These are phyloP conservation scores for Podocnemis expansa DNA, from an alignment of 2,113 vertebrate species.

Conservation along the genomic window DNA sequence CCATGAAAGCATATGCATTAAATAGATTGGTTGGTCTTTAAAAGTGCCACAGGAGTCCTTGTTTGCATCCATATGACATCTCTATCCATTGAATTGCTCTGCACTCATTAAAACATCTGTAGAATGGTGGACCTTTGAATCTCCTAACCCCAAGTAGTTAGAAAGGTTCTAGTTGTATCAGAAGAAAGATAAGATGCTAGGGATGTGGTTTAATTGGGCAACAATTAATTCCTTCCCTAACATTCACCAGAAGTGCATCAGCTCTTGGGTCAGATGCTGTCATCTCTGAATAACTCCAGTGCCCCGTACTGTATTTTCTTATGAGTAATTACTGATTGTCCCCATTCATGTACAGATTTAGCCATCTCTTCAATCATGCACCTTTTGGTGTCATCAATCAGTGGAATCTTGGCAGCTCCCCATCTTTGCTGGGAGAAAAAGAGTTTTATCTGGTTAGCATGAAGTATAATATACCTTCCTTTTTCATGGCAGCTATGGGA, in stretches of 20 bases:
- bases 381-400: neutral
- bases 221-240: neutral
- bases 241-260: neutral
- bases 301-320: neutral
- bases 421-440: neutral
- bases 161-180: neutral
- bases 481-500: neutral
- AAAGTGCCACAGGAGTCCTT: too few relatives aligned
- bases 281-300: neutral
- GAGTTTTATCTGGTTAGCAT: neutral
- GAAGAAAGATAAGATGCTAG: neutral
- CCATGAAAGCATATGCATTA: too few relatives aligned
- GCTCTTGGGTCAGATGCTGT: neutral
- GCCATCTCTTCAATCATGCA: neutral
- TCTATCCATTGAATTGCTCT: neutral
- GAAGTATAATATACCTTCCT: neutral
- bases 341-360: neutral
- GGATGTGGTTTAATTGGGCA: neutral
- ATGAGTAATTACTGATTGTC: neutral
- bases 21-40: too few relatives aligned
- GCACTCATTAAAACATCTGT: neutral
- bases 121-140: neutral
- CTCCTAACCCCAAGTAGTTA: neutral
- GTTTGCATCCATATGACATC: fast-evolving
- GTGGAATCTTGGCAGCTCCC: neutral